phyloP scores from a whole-genome alignment of 2,888 invertebrate genomes.

The Drosophila mettleri region DNA sequence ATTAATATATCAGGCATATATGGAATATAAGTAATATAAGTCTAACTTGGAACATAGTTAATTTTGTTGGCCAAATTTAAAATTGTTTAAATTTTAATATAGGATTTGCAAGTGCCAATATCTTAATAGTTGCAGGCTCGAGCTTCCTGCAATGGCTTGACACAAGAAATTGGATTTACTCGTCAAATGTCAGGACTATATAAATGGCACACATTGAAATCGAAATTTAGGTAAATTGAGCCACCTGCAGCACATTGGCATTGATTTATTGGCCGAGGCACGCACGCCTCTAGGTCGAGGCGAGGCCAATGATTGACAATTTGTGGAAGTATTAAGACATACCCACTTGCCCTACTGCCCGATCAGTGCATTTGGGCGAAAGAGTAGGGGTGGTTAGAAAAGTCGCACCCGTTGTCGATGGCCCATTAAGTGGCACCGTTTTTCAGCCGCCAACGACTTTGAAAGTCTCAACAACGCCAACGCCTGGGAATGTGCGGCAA shows the following conservation, averaged over 20 bases:
- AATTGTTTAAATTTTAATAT: neutral
- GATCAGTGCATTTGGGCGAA: neutral
- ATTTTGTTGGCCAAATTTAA: too few species aligned
- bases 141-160: slow-evolving; percentile 22
- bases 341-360: slow-evolving; percentile 10
- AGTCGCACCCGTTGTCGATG: slow-evolving; percentile 56
- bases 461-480: slow-evolving; percentile 59
- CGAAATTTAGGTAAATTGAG: slow-evolving; percentile 40
- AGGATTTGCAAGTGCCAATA: neutral
- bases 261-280: slow-evolving; percentile 59
- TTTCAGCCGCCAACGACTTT: slow-evolving; percentile 62
- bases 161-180: slow-evolving; percentile 12
- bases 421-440: slow-evolving; percentile 65
- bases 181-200: slow-evolving; percentile 29
- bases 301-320: slow-evolving; percentile 66
- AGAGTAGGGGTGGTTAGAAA: slow-evolving; percentile 41
- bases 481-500: slow-evolving; percentile 61
- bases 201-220: slow-evolving; percentile 36
- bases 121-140: slow-evolving; percentile 4
- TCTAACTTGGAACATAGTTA: too few species aligned
- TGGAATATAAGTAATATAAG: too few species aligned
- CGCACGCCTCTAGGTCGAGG: slow-evolving; percentile 71
- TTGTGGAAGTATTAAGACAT: slow-evolving; percentile 33
- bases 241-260: slow-evolving; percentile 38
- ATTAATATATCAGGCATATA: too few species aligned